phyloP scores from a whole-genome alignment of 2,113 vertebrate genomes.

The Python bivittatus region DNA sequence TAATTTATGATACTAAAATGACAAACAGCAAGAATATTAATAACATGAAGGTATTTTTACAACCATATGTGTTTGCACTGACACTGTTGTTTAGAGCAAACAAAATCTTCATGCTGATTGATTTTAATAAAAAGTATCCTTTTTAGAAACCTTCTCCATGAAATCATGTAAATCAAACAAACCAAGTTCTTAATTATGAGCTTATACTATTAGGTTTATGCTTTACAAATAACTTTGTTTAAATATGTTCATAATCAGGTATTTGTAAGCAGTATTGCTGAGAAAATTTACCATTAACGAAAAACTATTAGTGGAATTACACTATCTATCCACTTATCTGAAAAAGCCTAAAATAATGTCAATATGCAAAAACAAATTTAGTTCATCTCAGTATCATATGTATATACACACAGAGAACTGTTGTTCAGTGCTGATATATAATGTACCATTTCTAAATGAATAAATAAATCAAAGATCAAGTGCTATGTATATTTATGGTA shows the following conservation, averaged over 20 bases:
- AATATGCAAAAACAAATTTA: background rate
- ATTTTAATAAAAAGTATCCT: conserved; percentile 15
- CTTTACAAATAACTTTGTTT: background rate
- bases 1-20: background rate
- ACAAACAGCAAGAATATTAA: background rate
- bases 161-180: conserved; percentile 6
- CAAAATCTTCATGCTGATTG: background rate
- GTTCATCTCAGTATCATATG: background rate
- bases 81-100: background rate
- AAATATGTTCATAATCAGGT: conserved; percentile 13
- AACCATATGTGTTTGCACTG: background rate
- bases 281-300: background rate
- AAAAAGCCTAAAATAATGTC: background rate
- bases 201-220: conserved; percentile 6
- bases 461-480: background rate
- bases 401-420: background rate
- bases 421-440: background rate
- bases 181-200: conserved; percentile 17
- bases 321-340: background rate
- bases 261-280: background rate
- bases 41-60: background rate
- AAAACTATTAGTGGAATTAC: background rate
- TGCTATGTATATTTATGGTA: background rate
- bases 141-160: conserved; percentile 5
- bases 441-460: background rate